These are phyloP conservation scores for Echiichthys vipera DNA, from an alignment of 2,797 vertebrate species.

Conservation along the genomic window DNA sequence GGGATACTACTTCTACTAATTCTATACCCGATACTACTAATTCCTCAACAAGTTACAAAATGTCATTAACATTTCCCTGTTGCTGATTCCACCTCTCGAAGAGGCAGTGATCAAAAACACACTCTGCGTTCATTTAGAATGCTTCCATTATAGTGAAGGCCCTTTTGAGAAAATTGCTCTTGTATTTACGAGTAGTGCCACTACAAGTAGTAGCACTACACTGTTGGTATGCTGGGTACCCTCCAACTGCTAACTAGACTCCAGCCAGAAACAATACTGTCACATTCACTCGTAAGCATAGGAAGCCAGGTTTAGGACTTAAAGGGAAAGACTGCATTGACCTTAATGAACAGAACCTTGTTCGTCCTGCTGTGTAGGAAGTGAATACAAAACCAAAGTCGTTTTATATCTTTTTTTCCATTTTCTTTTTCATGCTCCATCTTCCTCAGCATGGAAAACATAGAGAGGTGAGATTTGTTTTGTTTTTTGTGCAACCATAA, in stretches of 20 bases:
- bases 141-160: conserved; percentile 41
- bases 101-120: conserved; percentile 42
- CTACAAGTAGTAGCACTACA: conserved; percentile 13
- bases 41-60: conserved; percentile 19
- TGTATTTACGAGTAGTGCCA: conserved; percentile 44
- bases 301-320: neutral
- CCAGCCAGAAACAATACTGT: neutral
- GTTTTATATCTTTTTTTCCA: neutral
- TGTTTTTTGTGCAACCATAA: conserved; percentile 22
- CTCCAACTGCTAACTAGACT: conserved; percentile 8
- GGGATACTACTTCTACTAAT: too few relatives aligned
- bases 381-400: neutral
- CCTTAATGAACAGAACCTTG: conserved; percentile 2
- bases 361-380: neutral
- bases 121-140: conserved; percentile 38
- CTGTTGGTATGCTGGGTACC: neutral
- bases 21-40: too few relatives aligned
- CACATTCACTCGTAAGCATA: conserved; percentile 1
- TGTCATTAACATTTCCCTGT: conserved; percentile 39
- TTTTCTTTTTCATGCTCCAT: conserved; percentile 14
- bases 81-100: conserved; percentile 30
- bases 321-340: neutral
- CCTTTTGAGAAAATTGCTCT: conserved; percentile 64
- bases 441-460: conserved; percentile 16
- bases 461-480: conserved; percentile 5